A percentile compares a stretch with the other conserved stretches of the same genome.
These are phyloP conservation scores for Podarcis cretensis DNA, from an alignment of 2,113 vertebrate species.

Conservation along the genomic window DNA sequence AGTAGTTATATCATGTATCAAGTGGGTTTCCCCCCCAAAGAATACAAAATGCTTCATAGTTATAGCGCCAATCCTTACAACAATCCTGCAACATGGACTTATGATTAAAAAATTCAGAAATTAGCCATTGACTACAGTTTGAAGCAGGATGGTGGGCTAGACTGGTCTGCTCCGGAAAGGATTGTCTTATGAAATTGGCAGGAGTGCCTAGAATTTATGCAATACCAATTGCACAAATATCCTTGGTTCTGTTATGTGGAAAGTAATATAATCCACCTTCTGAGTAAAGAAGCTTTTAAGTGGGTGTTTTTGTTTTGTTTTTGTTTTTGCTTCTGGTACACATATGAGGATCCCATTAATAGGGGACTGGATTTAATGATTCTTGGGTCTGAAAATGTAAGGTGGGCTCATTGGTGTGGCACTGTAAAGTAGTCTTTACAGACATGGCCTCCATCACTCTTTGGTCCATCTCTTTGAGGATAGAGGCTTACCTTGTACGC, in stretches of 20 bases:
- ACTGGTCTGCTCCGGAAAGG: neutral
- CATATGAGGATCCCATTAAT: neutral
- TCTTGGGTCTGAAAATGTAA: neutral
- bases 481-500: constrained; percentile 67
- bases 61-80: neutral
- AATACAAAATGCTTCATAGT: neutral
- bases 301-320: too few relatives aligned
- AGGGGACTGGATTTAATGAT: too few relatives aligned
- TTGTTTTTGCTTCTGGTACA: neutral
- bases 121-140: neutral
- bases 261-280: neutral
- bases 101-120: neutral
- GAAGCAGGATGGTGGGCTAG: neutral
- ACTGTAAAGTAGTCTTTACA: constrained; percentile 46
- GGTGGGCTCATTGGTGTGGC: neutral
- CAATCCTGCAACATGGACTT: neutral
- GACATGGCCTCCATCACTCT: constrained; percentile 58
- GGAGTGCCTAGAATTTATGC: neutral
- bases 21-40: too few relatives aligned
- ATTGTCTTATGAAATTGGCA: neutral
- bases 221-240: neutral
- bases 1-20: too few relatives aligned
- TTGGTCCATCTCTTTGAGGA: constrained; percentile 73
- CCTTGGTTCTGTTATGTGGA: neutral
- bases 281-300: neutral